Percentiles rank a stretch among this genome's conserved stretches.
Evolutionary conservation across 1,140 invertebrate species (phyloP).

Genomic region (Archivesica marissinica): DNA sequence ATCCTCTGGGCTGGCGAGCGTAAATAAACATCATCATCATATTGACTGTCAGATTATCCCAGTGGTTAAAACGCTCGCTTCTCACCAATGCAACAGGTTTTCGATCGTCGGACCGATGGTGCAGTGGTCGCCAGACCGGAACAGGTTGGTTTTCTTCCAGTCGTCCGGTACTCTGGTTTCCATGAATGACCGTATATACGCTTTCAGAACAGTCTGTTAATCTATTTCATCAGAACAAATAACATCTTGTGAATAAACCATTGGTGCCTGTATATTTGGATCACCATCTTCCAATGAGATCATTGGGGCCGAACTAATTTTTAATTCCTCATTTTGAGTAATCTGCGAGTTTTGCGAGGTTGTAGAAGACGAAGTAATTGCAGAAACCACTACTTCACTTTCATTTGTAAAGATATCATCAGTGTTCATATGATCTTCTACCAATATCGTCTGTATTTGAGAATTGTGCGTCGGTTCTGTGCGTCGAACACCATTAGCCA

Average conservation of each 20-base stretch:
- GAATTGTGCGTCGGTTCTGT: not conserved
- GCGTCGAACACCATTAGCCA: not conserved
- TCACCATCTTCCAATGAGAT: conserved; percentile 17
- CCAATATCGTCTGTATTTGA: not conserved
- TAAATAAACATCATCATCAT: too few relatives aligned
- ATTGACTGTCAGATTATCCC: too few relatives aligned
- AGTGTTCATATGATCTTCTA: not conserved
- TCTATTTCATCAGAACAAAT: conserved; percentile 25
- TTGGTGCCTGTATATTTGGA: conserved; percentile 34
- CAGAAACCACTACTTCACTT: not conserved
- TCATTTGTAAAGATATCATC: not conserved
- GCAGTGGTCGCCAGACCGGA: too few relatives aligned
- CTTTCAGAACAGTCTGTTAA: not conserved
- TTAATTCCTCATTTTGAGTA: not conserved
- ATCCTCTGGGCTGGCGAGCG: too few relatives aligned
- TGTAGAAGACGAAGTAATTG: not conserved
- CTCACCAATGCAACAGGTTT: too few relatives aligned
- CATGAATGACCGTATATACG: too few relatives aligned
- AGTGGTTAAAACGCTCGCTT: too few relatives aligned
- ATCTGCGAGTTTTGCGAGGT: not conserved
- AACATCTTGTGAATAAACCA: conserved; percentile 34
- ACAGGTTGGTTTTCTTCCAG: too few relatives aligned
- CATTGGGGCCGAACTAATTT: not conserved
- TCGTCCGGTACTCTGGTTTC: too few relatives aligned
- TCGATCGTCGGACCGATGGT: too few relatives aligned